Percentiles rank a stretch among this genome's conserved stretches.
These are phyloP conservation scores for Chelonus insularis DNA, from an alignment of 1,140 invertebrate species.

Conservation along the genomic window DNA sequence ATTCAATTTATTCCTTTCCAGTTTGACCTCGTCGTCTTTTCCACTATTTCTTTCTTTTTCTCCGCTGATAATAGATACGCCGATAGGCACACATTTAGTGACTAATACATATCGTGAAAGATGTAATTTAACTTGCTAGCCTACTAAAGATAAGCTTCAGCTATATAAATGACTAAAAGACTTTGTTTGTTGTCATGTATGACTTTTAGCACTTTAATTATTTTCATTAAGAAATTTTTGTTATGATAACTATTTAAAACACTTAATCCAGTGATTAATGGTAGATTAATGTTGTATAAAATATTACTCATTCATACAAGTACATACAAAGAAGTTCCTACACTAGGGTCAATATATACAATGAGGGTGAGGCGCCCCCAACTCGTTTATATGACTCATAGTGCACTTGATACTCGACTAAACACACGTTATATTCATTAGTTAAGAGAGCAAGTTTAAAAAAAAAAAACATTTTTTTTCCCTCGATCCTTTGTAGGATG, in stretches of 20 bases:
- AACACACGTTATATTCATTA: constrained; percentile 7
- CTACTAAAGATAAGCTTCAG: too few species aligned
- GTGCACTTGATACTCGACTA: constrained; percentile 39
- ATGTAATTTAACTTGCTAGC: too few species aligned
- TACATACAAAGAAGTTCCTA: constrained; percentile 9
- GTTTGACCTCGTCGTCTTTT: neutral
- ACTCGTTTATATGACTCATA: constrained; percentile 55
- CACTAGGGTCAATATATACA: constrained; percentile 46
- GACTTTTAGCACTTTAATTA: too few species aligned
- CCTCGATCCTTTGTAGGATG: too few species aligned
- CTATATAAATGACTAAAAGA: too few species aligned
- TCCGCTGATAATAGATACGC: neutral
- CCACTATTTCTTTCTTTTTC: neutral
- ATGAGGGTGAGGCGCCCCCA: constrained; percentile 47
- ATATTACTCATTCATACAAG: neutral
- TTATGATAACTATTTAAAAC: too few species aligned
- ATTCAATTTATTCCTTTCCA: neutral
- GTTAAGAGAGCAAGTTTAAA: neutral
- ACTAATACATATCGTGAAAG: too few species aligned
- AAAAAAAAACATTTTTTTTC: constrained; percentile 7
- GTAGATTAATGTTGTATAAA: neutral
- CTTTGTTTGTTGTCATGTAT: too few species aligned
- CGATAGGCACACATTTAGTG: neutral
- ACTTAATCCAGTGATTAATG: neutral
- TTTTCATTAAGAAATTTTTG: too few species aligned